Evolutionary conservation across 2,888 invertebrate species (phyloP).

Genomic region (Andrena bicolor): DNA sequence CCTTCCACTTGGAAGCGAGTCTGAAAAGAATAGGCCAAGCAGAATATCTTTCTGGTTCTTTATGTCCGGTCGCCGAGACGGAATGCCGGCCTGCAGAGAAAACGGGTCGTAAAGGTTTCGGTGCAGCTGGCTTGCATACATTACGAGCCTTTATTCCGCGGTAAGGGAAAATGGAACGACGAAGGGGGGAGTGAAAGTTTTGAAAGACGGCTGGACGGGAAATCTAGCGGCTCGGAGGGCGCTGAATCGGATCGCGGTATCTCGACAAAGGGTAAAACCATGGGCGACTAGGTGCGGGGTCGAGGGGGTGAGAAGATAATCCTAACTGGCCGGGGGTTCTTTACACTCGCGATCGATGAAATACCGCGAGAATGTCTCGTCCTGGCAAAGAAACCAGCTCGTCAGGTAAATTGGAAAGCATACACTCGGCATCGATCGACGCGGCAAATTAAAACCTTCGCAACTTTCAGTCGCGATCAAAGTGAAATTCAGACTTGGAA

Average conservation of each 20-base stretch:
- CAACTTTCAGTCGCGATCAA: neutral
- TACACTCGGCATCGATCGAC: neutral
- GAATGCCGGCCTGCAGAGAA: conserved; percentile 47
- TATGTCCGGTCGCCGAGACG: conserved; percentile 57
- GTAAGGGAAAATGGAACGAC: conserved; percentile 55
- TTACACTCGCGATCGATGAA: neutral
- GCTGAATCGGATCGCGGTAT: conserved; percentile 60
- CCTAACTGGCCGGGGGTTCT: conserved; percentile 7
- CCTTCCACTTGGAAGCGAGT: conserved; percentile 41
- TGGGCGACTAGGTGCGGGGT: conserved; percentile 14
- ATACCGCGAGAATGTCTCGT: neutral
- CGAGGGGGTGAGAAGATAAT: conserved; percentile 10
- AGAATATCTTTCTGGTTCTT: conserved; percentile 69
- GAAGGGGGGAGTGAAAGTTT: conserved; percentile 44
- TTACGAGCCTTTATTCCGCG: conserved; percentile 59
- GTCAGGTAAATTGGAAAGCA: neutral
- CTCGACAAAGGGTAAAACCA: conserved; percentile 53
- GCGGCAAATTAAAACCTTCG: neutral
- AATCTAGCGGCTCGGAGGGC: conserved; percentile 6
- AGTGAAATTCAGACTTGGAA: too few species aligned
- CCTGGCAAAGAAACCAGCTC: neutral
- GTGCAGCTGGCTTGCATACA: conserved; percentile 66
- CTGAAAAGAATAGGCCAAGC: conserved; percentile 56
- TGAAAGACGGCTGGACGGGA: conserved; percentile 47
- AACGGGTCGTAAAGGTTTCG: conserved; percentile 61